Percentiles rank a stretch among this genome's conserved stretches.
These are phyloP conservation scores for Linyphia triangularis DNA, from an alignment of 2,888 invertebrate species.

Conservation along the genomic window DNA sequence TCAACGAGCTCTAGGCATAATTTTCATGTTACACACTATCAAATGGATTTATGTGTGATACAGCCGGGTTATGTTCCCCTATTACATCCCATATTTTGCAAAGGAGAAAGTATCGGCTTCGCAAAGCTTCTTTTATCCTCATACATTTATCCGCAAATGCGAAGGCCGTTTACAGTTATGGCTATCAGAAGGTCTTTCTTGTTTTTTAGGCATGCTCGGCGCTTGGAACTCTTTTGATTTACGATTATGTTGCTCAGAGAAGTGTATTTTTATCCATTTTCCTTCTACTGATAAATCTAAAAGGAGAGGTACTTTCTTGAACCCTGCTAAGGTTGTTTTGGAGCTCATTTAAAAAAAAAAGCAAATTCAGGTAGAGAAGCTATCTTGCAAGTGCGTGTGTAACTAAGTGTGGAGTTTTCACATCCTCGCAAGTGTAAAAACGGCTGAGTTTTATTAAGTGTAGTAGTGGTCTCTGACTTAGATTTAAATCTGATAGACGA, in stretches of 20 bases:
- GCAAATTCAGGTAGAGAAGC: no score
- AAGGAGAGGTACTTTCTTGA: conserved; percentile 33
- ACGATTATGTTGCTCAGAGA: conserved; percentile 60
- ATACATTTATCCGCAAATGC: conserved; percentile 72
- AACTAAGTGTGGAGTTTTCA: no score
- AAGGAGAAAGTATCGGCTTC: conserved; percentile 63
- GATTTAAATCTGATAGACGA: no score
- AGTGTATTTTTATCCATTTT: conserved; percentile 72
- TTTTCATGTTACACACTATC: conserved; percentile 70
- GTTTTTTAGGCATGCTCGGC: conserved; percentile 51
- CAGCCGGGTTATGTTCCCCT: conserved; percentile 67
- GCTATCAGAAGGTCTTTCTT: conserved; percentile 53
- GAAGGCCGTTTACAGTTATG: conserved; percentile 71
- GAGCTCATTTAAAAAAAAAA: no score
- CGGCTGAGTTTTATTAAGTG: no score
- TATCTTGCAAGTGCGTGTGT: no score
- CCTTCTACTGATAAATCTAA: conserved; percentile 62
- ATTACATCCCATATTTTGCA: conserved; percentile 72
- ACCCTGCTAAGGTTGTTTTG: no score
- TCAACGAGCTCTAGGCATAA: conserved; percentile 45
- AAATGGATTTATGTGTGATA: conserved; percentile 73
- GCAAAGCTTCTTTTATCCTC: conserved; percentile 62
- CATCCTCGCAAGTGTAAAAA: no score
- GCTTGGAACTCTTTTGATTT: conserved; percentile 68
- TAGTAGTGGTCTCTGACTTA: no score